These are phyloP conservation scores for Discoglossus pictus DNA, from an alignment of 2,797 vertebrate species.

Conservation along the genomic window DNA sequence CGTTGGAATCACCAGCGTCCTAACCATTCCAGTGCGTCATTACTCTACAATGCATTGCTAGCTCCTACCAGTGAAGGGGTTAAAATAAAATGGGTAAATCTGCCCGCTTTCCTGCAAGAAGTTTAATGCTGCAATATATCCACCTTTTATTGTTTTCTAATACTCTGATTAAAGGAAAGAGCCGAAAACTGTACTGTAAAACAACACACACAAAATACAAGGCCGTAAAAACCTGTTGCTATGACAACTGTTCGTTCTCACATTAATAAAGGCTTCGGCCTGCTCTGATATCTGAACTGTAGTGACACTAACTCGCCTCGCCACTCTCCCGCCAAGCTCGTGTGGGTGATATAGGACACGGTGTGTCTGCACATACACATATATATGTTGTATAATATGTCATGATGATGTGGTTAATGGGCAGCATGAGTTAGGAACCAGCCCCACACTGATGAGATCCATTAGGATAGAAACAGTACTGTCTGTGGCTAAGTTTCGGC, in stretches of 20 bases:
- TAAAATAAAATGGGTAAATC: too few relatives aligned
- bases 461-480: too few relatives aligned
- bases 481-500: too few relatives aligned
- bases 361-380: background rate
- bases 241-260: constrained; percentile 68
- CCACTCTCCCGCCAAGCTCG: constrained; percentile 10
- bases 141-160: constrained; percentile 23
- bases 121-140: constrained; percentile 4
- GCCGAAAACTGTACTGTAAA: constrained; percentile 33
- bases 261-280: constrained; percentile 64
- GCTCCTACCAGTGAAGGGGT: too few relatives aligned
- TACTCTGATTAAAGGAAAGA: constrained; percentile 33
- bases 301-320: constrained; percentile 28
- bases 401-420: background rate
- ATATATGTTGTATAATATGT: constrained; percentile 23
- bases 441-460: too few relatives aligned
- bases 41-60: too few relatives aligned
- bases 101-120: too few relatives aligned
- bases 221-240: constrained; percentile 69
- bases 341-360: constrained; percentile 12
- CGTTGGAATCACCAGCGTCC: too few relatives aligned
- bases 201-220: constrained; percentile 36
- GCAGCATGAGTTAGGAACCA: too few relatives aligned
- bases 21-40: too few relatives aligned
- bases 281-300: constrained; percentile 60